Evolutionary conservation across 1,140 invertebrate genomes (phyloP).

Genomic region (Calliopsis andreniformis): DNA sequence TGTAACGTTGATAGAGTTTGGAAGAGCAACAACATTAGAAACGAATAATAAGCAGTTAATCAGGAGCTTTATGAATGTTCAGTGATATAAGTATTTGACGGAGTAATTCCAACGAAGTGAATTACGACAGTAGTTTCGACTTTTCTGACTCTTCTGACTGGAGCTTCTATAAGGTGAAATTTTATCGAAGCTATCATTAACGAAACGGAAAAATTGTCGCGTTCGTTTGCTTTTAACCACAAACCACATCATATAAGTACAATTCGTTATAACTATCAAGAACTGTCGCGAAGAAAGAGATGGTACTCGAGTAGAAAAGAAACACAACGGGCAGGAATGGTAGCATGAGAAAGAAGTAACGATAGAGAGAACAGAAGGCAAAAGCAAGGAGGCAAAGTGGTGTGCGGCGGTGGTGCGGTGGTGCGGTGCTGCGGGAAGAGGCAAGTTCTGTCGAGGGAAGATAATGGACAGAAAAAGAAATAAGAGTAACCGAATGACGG

Average conservation of each 20-base stretch:
- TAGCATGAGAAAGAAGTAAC: constrained; percentile 5
- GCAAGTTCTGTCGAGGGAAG: constrained; percentile 32
- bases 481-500: constrained; percentile 4
- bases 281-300: constrained; percentile 44
- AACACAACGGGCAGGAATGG: neutral
- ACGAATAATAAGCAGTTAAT: neutral
- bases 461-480: constrained; percentile 26
- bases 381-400: constrained; percentile 22
- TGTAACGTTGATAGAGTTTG: neutral
- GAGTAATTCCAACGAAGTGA: neutral
- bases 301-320: constrained; percentile 31
- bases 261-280: constrained; percentile 43
- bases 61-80: neutral
- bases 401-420: neutral
- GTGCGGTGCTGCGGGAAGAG: neutral
- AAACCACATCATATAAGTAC: constrained; percentile 27
- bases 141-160: too few relatives aligned
- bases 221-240: constrained; percentile 43
- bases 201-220: constrained; percentile 31
- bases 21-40: too few relatives aligned
- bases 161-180: constrained; percentile 17
- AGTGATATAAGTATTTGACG: neutral
- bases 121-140: constrained; percentile 15
- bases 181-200: constrained; percentile 25
- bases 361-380: constrained; percentile 11